Base-by-base conservation (phyloP, 1,140 invertebrate genomes). In the Halyomorpha halys region DNA sequence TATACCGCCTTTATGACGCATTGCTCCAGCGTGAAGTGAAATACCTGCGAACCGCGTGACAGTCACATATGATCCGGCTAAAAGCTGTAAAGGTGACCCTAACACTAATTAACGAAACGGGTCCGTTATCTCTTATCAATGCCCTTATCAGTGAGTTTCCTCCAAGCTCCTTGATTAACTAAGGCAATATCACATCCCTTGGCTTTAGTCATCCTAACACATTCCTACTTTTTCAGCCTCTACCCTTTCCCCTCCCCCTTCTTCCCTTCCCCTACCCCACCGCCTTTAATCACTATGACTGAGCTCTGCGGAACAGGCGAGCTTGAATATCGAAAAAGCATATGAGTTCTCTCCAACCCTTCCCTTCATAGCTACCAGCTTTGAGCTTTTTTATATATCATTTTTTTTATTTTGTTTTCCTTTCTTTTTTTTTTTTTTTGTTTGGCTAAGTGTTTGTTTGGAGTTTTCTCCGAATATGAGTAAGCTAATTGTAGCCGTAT, bases 91-190 rank as follows among this genome's bases (percentile, higher is more conserved):
- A 56, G 53, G 53, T n/a, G 47, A 23, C 18, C 53, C 53, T 3
- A 15, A 56, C 23, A 27, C 53, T 56, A 56, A 56, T 56, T 56
- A 56, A 56, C 53, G 53, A 56, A 56, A 56, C 53, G 53, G 23
- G 4, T 5, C 53, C 14, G 5, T 49, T 49, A 56, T 21, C 53
- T 25, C 53, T 56, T 56, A 56, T 56, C 53, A 56, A 23, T 23
- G 23, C 18, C 14, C 53, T 56, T 56, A 56, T 56, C 53, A 56
- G 19, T n/a, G 11, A 5, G 18, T 5, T 5, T 16, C 18, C 19
- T 23, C 21, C 53, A 5, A 5, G 23, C 53, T 23, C 53, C 23
- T 23, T 56, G 53, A 56, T 56, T 56, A 56, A 25, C 4, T 56
- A 25, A 56, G 53, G 53, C 18, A 56, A 56, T 56, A 56, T 56